Conservation (phyloP, 2,113 vertebrate species). For the Thunnus maccoyii region DNA sequence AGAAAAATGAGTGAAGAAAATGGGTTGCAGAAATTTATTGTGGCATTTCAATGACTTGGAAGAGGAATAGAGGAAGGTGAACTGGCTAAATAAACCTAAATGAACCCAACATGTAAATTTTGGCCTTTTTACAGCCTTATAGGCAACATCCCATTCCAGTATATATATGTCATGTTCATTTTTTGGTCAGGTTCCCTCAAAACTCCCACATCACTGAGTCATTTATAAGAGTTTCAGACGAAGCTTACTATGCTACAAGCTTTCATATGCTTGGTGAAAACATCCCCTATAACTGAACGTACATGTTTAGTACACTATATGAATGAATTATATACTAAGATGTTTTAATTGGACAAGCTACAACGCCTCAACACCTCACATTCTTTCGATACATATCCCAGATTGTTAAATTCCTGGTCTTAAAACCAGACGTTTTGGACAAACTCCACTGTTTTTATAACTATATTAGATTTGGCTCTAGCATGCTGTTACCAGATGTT, state of each 20-base stretch:
- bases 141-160: background rate
- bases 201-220: background rate
- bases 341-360: background rate
- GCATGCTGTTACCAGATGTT: slow-evolving; percentile 54
- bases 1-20: slow-evolving; percentile 17
- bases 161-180: background rate
- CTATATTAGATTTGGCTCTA: slow-evolving; percentile 16
- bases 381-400: slow-evolving; percentile 21
- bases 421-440: slow-evolving; percentile 22
- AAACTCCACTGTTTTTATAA: slow-evolving; percentile 20
- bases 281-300: background rate
- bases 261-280: background rate
- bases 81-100: slow-evolving; percentile 42
- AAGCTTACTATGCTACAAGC: too few relatives aligned
- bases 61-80: slow-evolving; percentile 38
- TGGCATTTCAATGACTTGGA: slow-evolving; percentile 47
- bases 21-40: slow-evolving; percentile 36
- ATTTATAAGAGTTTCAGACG: background rate
- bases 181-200: slow-evolving; percentile 14
- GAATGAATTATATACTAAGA: background rate
- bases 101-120: slow-evolving; percentile 51
- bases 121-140: slow-evolving; percentile 37
- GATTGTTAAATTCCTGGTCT: slow-evolving; percentile 15
- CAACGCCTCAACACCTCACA: background rate
- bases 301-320: background rate